Percentiles rank a stretch among this genome's conserved stretches.
Evolutionary conservation across 1,140 invertebrate genomes (phyloP).

Genomic region (Platorchestia sp.): DNA sequence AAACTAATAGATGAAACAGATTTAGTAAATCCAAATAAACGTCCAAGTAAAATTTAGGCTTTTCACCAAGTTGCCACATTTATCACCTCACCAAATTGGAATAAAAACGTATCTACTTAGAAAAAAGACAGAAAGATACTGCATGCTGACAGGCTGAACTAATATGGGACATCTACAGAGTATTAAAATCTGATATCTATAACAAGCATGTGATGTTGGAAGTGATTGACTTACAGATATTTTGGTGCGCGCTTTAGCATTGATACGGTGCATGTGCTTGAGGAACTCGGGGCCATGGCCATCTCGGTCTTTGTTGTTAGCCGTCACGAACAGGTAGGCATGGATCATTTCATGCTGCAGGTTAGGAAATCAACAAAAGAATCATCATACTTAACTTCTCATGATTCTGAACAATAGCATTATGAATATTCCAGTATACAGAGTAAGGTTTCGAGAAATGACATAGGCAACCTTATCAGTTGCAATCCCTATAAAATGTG

Average conservation of each 20-base stretch:
- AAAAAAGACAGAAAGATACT: neutral
- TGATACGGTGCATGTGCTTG: conserved; percentile 94
- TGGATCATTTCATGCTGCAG: conserved; percentile 98
- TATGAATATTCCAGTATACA: neutral
- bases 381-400: neutral
- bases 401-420: neutral
- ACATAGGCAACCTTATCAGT: too few relatives aligned
- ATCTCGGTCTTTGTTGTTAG: conserved; percentile 85
- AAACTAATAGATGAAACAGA: too few relatives aligned
- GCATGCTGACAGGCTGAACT: neutral
- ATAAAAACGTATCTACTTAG: too few relatives aligned
- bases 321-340: conserved; percentile 92
- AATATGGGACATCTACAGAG: neutral
- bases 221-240: conserved; percentile 65
- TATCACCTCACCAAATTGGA: too few relatives aligned
- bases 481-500: too few relatives aligned
- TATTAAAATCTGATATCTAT: neutral
- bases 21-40: too few relatives aligned
- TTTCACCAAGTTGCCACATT: too few relatives aligned
- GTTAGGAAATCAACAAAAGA: neutral
- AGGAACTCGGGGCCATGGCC: conserved; percentile 96
- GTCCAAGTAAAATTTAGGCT: too few relatives aligned
- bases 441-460: too few relatives aligned
- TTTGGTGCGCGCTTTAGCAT: conserved; percentile 86
- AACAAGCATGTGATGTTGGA: neutral